Evolutionary conservation across 2,113 vertebrate species (phyloP).

Genomic region (Podarcis cretensis): DNA sequence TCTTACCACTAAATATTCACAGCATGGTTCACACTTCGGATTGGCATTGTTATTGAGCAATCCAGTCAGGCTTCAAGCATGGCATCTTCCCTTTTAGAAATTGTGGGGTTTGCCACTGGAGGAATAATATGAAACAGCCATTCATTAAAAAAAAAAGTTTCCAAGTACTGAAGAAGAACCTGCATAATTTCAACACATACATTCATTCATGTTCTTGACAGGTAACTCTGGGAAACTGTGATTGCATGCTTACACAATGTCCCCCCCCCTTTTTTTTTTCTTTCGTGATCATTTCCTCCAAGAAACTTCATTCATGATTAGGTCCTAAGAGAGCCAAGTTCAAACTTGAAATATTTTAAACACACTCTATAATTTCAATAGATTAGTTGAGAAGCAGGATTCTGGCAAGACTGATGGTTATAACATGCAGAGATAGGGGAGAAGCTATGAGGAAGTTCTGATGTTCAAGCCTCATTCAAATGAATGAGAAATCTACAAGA

Average conservation of each 20-base stretch:
- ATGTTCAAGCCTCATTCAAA: neutral
- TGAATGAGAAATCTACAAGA: neutral
- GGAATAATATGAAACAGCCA: neutral
- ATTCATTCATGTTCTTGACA: neutral
- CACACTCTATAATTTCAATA: conserved; percentile 41
- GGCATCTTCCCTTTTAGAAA: neutral
- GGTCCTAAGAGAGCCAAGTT: neutral
- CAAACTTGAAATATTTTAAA: conserved; percentile 47
- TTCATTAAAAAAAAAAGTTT: neutral
- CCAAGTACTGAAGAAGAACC: neutral
- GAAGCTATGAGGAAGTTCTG: neutral
- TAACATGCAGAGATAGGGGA: conserved; percentile 24
- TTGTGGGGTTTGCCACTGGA: neutral
- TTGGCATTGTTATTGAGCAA: neutral
- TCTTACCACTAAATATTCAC: neutral
- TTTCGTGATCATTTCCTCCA: neutral
- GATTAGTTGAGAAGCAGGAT: neutral
- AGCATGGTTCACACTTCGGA: neutral
- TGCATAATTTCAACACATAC: neutral
- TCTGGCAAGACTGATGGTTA: conserved; percentile 38
- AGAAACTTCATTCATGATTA: conserved; percentile 1
- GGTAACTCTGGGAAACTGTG: conserved; percentile 23
- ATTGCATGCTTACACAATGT: neutral
- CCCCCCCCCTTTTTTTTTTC: rapidly evolving
- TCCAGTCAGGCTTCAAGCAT: neutral